A percentile compares a stretch with the other conserved stretches of the same genome.
Conservation (phyloP, 2,888 invertebrate genomes). For the Crioceris asparagi region DNA sequence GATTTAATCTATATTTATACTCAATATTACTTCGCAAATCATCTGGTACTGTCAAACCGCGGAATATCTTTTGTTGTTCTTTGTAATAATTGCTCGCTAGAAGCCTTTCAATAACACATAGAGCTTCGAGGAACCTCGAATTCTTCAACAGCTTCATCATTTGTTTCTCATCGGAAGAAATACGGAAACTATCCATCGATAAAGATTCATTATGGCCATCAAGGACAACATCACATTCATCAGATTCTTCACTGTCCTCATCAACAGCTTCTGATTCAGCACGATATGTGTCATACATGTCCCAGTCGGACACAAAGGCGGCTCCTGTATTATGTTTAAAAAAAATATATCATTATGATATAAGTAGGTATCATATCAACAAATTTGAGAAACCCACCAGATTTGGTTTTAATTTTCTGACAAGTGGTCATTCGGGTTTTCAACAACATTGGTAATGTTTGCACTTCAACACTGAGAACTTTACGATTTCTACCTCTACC, state of each 20-base stretch:
- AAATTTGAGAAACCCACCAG: slow-evolving; percentile 17
- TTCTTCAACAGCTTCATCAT: slow-evolving; percentile 31
- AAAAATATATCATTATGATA: background rate
- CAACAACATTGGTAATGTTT: slow-evolving; percentile 49
- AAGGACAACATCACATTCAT: slow-evolving; percentile 20
- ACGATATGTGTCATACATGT: slow-evolving; percentile 63
- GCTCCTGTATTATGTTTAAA: slow-evolving; percentile 25
- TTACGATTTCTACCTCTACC: slow-evolving; percentile 60
- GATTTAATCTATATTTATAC: slow-evolving; percentile 53
- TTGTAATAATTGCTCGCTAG: slow-evolving; percentile 57
- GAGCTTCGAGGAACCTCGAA: slow-evolving; percentile 47
- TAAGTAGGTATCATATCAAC: background rate
- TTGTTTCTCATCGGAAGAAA: slow-evolving; percentile 31
- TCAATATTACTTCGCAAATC: slow-evolving; percentile 52
- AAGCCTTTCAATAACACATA: slow-evolving; percentile 58
- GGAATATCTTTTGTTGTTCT: slow-evolving; percentile 57
- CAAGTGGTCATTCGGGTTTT: slow-evolving; percentile 54
- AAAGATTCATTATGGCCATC: slow-evolving; percentile 17
- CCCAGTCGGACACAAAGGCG: slow-evolving; percentile 64
- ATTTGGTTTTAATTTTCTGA: slow-evolving; percentile 33
- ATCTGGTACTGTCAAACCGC: slow-evolving; percentile 49
- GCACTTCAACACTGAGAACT: slow-evolving; percentile 55
- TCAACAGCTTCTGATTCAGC: slow-evolving; percentile 19
- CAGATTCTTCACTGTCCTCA: slow-evolving; percentile 21
- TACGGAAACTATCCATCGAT: slow-evolving; percentile 26